Evolutionary conservation across 2,113 vertebrate genomes (phyloP).

Genomic region (Zosterops lateralis): DNA sequence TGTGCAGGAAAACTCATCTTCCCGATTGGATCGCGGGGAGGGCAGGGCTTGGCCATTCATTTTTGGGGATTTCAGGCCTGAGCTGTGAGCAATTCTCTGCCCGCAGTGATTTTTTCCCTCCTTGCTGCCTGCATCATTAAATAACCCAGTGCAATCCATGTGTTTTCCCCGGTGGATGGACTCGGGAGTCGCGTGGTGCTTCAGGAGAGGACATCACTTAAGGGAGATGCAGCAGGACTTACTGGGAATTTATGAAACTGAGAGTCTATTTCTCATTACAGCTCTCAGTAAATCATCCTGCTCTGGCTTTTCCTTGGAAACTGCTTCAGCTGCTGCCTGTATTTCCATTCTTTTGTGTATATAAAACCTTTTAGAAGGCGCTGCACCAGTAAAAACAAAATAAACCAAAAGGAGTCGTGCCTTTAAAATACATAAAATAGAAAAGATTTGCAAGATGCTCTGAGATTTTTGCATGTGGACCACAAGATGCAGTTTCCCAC

Average conservation of each 20-base stretch:
- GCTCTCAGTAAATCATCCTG: constrained; percentile 8
- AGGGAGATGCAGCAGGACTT: background rate
- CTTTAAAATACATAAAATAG: background rate
- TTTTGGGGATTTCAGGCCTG: background rate
- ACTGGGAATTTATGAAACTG: constrained; percentile 5
- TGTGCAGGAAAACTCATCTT: rapidly evolving
- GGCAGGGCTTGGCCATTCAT: background rate
- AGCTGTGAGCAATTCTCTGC: background rate
- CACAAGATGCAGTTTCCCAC: background rate
- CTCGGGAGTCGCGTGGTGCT: rapidly evolving
- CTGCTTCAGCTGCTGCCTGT: background rate
- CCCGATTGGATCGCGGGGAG: rapidly evolving
- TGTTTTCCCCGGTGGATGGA: background rate
- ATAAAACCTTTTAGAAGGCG: background rate
- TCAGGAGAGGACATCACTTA: background rate
- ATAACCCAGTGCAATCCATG: background rate
- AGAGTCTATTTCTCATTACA: constrained; percentile 7
- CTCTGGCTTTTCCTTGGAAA: background rate
- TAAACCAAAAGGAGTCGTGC: background rate
- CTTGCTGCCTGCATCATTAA: background rate
- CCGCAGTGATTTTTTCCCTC: background rate
- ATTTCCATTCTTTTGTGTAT: background rate
- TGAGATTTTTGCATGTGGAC: background rate
- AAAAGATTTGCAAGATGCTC: background rate
- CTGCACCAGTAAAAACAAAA: background rate